Evolutionary conservation across 2,888 invertebrate genomes (phyloP).

Genomic region (Morpho deidamia): DNA sequence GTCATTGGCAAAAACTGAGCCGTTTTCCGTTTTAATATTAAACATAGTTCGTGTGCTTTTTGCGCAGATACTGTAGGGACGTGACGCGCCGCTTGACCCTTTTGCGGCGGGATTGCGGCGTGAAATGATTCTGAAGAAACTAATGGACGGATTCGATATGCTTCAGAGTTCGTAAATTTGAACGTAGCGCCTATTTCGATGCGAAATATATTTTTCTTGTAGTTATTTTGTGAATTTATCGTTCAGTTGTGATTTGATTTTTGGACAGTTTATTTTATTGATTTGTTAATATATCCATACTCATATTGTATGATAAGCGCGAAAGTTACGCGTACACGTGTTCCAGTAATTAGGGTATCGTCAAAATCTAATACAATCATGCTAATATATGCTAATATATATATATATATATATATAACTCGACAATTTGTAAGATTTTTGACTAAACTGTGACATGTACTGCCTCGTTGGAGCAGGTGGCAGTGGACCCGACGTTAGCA

Average conservation of each 20-base stretch:
- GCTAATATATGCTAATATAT: no score
- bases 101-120: constrained; percentile 56
- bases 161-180: constrained; percentile 16
- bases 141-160: constrained; percentile 31
- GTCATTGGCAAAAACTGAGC: constrained; percentile 32
- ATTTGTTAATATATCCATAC: no score
- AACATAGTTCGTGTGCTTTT: constrained; percentile 72
- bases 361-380: no score
- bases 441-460: no score
- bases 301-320: no score
- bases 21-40: constrained; percentile 71
- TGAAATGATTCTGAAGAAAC: constrained; percentile 29
- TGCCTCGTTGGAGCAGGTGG: no score
- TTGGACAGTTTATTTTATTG: no score
- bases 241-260: not conserved
- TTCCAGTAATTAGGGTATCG: no score
- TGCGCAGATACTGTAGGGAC: constrained; percentile 41
- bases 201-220: constrained; percentile 1
- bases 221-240: not conserved
- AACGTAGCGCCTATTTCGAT: constrained; percentile 1
- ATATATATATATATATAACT: no score
- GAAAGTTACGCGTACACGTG: no score
- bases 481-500: no score
- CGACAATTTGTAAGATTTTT: no score
- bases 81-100: constrained; percentile 71